Evolutionary conservation across 2,888 invertebrate genomes (phyloP).

Genomic region (Pycnomerus fuliginosus): DNA sequence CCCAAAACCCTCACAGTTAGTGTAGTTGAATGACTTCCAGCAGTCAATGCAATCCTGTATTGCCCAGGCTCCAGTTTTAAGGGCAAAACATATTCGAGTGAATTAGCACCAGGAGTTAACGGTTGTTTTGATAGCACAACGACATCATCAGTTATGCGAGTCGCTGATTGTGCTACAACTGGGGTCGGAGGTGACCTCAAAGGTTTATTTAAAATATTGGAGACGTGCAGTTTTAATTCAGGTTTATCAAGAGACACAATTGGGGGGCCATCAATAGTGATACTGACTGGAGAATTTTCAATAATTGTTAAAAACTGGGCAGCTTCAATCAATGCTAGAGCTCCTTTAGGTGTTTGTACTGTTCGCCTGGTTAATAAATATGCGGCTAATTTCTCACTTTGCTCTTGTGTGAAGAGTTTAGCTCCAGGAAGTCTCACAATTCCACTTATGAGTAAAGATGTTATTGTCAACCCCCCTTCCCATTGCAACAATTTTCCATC

Average conservation of each 20-base stretch:
- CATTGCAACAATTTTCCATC: constrained; percentile 87
- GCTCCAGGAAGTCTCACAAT: constrained; percentile 57
- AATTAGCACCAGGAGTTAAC: constrained; percentile 56
- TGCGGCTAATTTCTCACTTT: constrained; percentile 77
- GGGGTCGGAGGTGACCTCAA: constrained; percentile 69
- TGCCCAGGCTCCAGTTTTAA: constrained; percentile 82
- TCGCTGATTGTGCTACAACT: constrained; percentile 72
- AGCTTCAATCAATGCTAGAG: constrained; percentile 77
- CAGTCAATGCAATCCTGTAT: constrained; percentile 78
- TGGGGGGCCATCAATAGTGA: constrained; percentile 75
- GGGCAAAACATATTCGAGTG: constrained; percentile 74
- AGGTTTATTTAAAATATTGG: constrained; percentile 73
- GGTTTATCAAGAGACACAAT: constrained; percentile 76
- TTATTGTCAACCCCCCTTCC: constrained; percentile 85
- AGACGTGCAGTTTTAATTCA: constrained; percentile 68
- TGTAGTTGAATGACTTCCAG: constrained; percentile 59
- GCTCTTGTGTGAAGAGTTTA: constrained; percentile 71
- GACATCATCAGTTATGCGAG: constrained; percentile 70
- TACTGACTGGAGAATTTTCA: constrained; percentile 76
- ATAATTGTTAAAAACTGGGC: constrained; percentile 57
- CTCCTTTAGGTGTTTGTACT: constrained; percentile 83
- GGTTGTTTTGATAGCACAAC: constrained; percentile 72
- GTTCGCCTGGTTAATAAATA: constrained; percentile 88
- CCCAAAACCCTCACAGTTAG: constrained; percentile 68
- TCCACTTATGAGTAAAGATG: constrained; percentile 63